Base-by-base conservation (phyloP, 2,113 vertebrate species). In the Tichodroma muraria region DNA sequence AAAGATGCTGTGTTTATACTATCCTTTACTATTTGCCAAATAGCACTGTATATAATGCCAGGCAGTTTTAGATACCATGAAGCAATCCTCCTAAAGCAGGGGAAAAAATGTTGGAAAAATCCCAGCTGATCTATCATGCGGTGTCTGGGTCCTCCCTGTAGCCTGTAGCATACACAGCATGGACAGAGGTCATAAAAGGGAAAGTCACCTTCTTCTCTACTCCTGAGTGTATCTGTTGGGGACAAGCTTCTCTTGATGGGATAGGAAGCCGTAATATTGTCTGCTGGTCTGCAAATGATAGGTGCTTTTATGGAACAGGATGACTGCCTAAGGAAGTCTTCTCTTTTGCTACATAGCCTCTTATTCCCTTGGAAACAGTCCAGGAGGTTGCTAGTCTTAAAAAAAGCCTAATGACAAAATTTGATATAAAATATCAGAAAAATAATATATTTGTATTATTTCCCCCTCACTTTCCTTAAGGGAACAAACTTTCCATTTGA, bases 141-240 rank as follows among this genome's bases (percentile, higher is more conserved):
- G 8, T 20, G 9, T 66, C 37, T 40, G 23, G 4, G 13, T 86
- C 8, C 65, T 91, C 15, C 14, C 33, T 53, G 35, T 27, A 69
- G 53, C 23, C 22, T 56, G 49, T 19, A n/a, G 20, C 0, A 0
- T 35, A 18, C 14, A 7, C n/a, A 57, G 17, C 25, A 40, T 4
- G 9, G 28, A 23, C 21, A 37, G 10, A 4, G 11, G 1, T 38
- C 10, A 35, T 47, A 17, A 56, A 73, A 56, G 30, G 11, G 11
- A 79, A 68, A 78, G 5, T 19, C 2, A 4, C 13, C 44, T 75
- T 50, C 42, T 70, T 87, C 64, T 23, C 23, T 33, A 16, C 8
- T 72, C 9, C n/a, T 80, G 75, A 72, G 37, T 19, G 44, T 68
- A 54, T 57, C 35, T 52, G 3, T 33, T 31, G 6, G 57, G 7